Percentiles rank a stretch among this genome's conserved stretches.
These are phyloP conservation scores for Megalops atlanticus DNA, from an alignment of 2,113 vertebrate species.

Conservation along the genomic window DNA sequence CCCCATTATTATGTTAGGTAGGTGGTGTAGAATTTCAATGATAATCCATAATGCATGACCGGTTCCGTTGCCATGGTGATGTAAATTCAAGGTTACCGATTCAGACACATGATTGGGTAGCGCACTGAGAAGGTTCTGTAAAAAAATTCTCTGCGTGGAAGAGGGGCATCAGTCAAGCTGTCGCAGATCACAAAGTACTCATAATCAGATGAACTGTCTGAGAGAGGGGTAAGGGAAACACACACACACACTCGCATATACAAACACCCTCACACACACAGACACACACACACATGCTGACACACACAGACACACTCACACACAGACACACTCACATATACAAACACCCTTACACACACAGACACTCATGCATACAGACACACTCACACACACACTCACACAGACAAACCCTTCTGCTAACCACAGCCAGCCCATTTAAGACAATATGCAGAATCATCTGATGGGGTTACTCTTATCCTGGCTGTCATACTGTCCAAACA, in stretches of 20 bases:
- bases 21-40: conserved; percentile 95
- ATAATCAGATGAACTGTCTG: conserved; percentile 81
- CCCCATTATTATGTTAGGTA: conserved; percentile 87
- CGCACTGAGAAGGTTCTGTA: conserved; percentile 81
- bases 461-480: conserved; percentile 46
- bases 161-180: conserved; percentile 84
- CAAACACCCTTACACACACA: conserved; percentile 16
- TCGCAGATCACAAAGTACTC: conserved; percentile 79
- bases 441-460: conserved; percentile 38
- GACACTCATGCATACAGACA: not conserved
- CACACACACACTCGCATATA: conserved; percentile 8
- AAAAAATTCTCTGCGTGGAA: conserved; percentile 85
- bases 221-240: conserved; percentile 59
- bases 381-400: not conserved
- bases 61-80: conserved; percentile 86
- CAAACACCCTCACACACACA: conserved; percentile 11
- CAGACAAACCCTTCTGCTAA: not conserved
- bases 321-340: conserved; percentile 21
- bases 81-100: conserved; percentile 96
- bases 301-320: not conserved
- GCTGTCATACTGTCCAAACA: conserved; percentile 50
- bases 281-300: not conserved
- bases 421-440: conserved; percentile 42
- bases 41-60: conserved; percentile 98
- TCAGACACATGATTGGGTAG: conserved; percentile 89